Evolutionary conservation across 2,888 invertebrate species (phyloP).

Genomic region (Harpalus rubripes): DNA sequence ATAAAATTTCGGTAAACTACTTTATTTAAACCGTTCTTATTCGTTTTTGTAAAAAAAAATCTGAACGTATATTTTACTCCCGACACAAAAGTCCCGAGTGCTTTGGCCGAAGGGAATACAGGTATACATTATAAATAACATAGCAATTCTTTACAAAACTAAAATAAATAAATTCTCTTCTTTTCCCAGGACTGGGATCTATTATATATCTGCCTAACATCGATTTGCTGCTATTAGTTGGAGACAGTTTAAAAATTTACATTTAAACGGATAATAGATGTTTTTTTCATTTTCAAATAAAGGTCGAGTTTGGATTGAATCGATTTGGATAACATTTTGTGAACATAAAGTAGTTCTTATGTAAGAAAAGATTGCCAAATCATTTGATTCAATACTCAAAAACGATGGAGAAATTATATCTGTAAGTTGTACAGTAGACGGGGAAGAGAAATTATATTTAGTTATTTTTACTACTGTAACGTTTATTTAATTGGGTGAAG

Average conservation of each 20-base stretch:
- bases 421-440: no score
- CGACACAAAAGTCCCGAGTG: constrained; percentile 40
- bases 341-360: no score
- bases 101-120: constrained; percentile 32
- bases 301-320: no score
- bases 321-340: no score
- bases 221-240: constrained; percentile 7
- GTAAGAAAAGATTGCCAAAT: no score
- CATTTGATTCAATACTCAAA: no score
- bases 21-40: constrained; percentile 31
- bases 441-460: no score
- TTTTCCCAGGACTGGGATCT: constrained; percentile 18
- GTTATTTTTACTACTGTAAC: no score
- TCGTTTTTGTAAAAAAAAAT: constrained; percentile 27
- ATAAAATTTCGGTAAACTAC: constrained; percentile 30
- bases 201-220: background rate
- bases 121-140: constrained; percentile 53
- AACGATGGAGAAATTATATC: no score
- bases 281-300: no score
- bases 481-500: no score
- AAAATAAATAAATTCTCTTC: constrained; percentile 43
- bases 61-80: constrained; percentile 41
- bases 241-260: background rate
- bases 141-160: constrained; percentile 45
- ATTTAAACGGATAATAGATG: background rate